Evolutionary conservation across 2,888 invertebrate genomes (phyloP).

Genomic region (Apantesis nais): DNA sequence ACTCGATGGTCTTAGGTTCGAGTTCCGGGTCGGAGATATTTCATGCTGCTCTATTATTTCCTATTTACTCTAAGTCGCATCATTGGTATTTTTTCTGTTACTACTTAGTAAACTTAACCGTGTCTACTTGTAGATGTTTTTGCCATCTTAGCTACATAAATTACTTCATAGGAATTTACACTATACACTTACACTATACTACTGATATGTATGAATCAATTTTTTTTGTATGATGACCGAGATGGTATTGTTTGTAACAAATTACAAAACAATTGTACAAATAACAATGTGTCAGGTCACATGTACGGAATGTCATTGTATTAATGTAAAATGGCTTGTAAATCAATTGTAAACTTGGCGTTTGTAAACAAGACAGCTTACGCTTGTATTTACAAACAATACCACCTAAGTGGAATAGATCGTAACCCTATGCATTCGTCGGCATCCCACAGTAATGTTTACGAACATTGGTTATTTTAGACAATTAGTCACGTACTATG

Average conservation of each 20-base stretch:
- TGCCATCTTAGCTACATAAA: neutral
- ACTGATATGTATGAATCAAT: neutral
- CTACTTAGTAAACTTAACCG: neutral
- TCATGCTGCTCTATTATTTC: too few relatives aligned
- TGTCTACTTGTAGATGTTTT: neutral
- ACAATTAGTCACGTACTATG: too few relatives aligned
- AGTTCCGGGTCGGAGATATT: neutral
- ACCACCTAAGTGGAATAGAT: neutral
- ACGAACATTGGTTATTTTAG: too few relatives aligned
- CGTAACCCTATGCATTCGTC: too few relatives aligned
- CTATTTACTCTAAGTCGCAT: too few relatives aligned
- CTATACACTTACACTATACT: neutral
- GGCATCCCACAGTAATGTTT: too few relatives aligned
- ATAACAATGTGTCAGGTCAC: neutral
- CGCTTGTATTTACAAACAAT: slow-evolving; percentile 2
- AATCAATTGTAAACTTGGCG: neutral
- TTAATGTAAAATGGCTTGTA: neutral
- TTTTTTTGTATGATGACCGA: neutral
- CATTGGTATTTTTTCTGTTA: too few relatives aligned
- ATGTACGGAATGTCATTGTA: slow-evolving; percentile 2
- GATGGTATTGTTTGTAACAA: neutral
- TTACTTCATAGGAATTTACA: neutral
- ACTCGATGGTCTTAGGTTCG: neutral
- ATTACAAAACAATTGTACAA: neutral
- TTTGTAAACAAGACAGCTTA: neutral